phyloP scores from a whole-genome alignment of 2,888 invertebrate species.

The Thymelicus sylvestris region DNA sequence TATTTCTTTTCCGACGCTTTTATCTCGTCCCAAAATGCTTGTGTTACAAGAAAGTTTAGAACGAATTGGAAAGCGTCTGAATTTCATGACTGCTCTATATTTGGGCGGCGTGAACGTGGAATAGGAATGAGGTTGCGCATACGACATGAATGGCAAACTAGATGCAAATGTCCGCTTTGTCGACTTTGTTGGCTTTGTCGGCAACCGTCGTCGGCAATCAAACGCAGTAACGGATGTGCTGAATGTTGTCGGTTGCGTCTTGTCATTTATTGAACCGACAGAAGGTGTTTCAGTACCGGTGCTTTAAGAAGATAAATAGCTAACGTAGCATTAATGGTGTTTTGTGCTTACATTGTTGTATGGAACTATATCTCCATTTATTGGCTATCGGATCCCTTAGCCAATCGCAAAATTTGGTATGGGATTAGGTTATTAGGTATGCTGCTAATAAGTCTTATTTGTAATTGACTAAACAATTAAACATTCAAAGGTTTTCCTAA shows the following conservation, averaged over 20 bases:
- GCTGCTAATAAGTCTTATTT: too few species aligned
- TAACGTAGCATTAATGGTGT: not conserved
- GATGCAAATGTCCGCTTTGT: constrained; percentile 79
- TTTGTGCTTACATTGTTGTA: not conserved
- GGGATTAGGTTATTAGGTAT: too few species aligned
- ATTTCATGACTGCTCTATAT: constrained; percentile 71
- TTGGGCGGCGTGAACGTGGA: constrained; percentile 63
- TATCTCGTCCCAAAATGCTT: constrained; percentile 8
- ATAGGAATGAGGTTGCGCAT: constrained; percentile 72
- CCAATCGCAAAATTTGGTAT: too few species aligned
- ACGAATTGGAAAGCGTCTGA: constrained; percentile 69
- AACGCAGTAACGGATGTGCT: constrained; percentile 49
- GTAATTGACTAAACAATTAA: too few species aligned
- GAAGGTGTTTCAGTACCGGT: constrained; percentile 16
- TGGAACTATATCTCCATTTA: too few species aligned
- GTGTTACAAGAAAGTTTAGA: constrained; percentile 45
- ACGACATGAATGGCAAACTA: constrained; percentile 81
- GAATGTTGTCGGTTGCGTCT: constrained; percentile 42
- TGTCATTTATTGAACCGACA: constrained; percentile 40
- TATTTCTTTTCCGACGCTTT: not conserved
- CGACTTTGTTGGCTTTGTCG: constrained; percentile 51
- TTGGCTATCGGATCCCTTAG: too few species aligned
- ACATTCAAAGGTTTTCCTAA: too few species aligned
- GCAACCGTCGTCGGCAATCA: constrained; percentile 59
- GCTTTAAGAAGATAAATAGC: constrained; percentile 3